Percentiles rank a stretch among this genome's conserved stretches.
These are phyloP conservation scores for Semicossyphus pulcher DNA, from an alignment of 2,113 vertebrate species.

Conservation along the genomic window DNA sequence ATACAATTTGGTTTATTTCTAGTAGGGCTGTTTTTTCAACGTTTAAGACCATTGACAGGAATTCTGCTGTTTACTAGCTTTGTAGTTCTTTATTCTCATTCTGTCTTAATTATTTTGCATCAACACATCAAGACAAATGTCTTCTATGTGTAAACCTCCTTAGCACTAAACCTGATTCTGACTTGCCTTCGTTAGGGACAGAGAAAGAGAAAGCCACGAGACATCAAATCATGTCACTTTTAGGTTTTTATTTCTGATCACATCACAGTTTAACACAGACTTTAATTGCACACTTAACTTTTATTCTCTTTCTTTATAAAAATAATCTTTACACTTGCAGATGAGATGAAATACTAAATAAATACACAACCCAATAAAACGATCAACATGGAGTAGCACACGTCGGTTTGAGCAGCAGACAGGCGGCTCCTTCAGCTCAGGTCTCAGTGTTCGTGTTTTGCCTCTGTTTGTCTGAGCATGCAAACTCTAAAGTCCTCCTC, in stretches of 20 bases:
- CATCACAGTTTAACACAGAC: slow-evolving; percentile 66
- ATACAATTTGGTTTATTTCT: too few species aligned
- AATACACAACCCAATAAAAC: slow-evolving; percentile 73
- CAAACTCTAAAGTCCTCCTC: background rate
- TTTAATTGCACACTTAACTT: slow-evolving; percentile 65
- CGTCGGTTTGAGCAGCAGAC: slow-evolving; percentile 4
- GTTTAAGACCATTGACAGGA: too few species aligned
- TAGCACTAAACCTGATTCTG: too few species aligned
- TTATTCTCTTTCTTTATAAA: slow-evolving; percentile 75
- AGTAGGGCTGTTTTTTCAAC: too few species aligned
- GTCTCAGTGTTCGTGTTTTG: too few species aligned
- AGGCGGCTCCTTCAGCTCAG: slow-evolving; percentile 3
- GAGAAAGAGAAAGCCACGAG: too few species aligned
- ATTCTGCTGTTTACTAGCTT: too few species aligned
- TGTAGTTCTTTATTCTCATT: too few species aligned
- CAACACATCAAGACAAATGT: too few species aligned
- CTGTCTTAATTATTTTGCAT: too few species aligned
- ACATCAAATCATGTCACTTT: slow-evolving; percentile 7
- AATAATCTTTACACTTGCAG: slow-evolving; percentile 76
- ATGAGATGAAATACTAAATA: slow-evolving; percentile 79
- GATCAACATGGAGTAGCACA: slow-evolving; percentile 24
- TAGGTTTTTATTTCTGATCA: slow-evolving; percentile 68
- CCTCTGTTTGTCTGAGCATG: slow-evolving; percentile 41
- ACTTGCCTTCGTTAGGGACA: too few species aligned
- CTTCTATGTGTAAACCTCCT: too few species aligned